Evolutionary conservation across 2,888 invertebrate genomes (phyloP).

Genomic region (Craniophora ligustri): DNA sequence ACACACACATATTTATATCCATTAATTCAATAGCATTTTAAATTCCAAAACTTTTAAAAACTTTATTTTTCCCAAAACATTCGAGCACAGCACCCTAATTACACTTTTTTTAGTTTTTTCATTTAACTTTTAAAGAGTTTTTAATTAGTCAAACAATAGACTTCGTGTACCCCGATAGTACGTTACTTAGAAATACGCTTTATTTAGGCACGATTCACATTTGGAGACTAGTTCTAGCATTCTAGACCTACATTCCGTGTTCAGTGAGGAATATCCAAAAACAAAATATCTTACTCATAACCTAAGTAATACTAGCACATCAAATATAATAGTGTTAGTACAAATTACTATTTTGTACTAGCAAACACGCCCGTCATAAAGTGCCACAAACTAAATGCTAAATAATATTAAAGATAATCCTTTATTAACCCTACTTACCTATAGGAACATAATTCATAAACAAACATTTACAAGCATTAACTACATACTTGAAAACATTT

Average conservation of each 20-base stretch:
- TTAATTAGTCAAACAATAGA: conserved; percentile 50
- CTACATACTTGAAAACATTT: not conserved
- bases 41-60: conserved; percentile 27
- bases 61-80: no score
- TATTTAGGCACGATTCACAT: conserved; percentile 86
- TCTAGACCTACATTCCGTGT: conserved; percentile 71
- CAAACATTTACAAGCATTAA: not conserved
- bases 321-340: no score
- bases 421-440: not conserved
- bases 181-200: conserved; percentile 67
- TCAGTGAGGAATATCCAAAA: conserved; percentile 60
- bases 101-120: conserved; percentile 39
- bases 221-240: conserved; percentile 82
- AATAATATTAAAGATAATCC: not conserved
- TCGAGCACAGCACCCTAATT: conserved; percentile 53
- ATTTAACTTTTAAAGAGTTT: conserved; percentile 48
- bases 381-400: no score
- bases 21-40: conserved; percentile 23
- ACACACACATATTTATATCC: conserved; percentile 11
- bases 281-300: not conserved
- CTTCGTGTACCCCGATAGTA: conserved; percentile 55
- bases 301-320: not conserved
- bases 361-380: no score
- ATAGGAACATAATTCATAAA: conserved; percentile 7
- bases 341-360: no score